A percentile compares a stretch with the other conserved stretches of the same genome.
These are phyloP conservation scores for Scaptomyza pallida DNA, from an alignment of 1,140 invertebrate genomes.

Conservation along the genomic window DNA sequence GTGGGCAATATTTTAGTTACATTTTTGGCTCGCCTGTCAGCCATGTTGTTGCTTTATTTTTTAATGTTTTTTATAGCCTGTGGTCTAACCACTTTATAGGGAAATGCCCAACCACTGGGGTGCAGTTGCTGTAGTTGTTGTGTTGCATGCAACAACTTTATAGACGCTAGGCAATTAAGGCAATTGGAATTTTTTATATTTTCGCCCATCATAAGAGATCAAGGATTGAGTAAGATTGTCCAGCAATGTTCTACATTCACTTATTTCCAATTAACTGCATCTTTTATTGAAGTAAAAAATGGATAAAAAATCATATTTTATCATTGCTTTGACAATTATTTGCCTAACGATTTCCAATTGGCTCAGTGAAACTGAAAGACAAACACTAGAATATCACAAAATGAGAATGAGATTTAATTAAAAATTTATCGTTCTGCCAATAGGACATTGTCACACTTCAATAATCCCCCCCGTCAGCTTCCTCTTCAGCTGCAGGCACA, in stretches of 20 bases:
- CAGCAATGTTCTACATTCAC: not conserved
- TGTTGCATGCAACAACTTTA: slow-evolving; percentile 62
- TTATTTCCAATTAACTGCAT: slow-evolving; percentile 26
- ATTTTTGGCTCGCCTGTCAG: slow-evolving; percentile 41
- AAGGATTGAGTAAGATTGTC: not conserved
- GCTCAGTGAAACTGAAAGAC: slow-evolving; percentile 18
- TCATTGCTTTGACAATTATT: slow-evolving; percentile 56
- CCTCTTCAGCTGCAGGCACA: not conserved
- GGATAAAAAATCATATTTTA: not conserved
- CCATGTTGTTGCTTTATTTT: slow-evolving; percentile 26
- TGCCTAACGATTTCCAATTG: slow-evolving; percentile 37
- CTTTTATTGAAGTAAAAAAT: not conserved
- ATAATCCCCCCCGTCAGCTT: no score
- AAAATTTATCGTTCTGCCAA: slow-evolving; percentile 52
- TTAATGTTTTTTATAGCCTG: slow-evolving; percentile 19
- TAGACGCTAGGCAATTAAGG: slow-evolving; percentile 76
- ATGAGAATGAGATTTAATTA: slow-evolving; percentile 64
- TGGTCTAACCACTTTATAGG: slow-evolving; percentile 52
- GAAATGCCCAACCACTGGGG: slow-evolving; percentile 31
- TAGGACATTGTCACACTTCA: slow-evolving; percentile 10
- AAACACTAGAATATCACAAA: slow-evolving; percentile 43
- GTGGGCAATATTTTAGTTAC: slow-evolving; percentile 73
- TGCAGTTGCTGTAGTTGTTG: slow-evolving; percentile 30
- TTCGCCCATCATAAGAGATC: slow-evolving; percentile 10
- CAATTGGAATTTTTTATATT: slow-evolving; percentile 61